Evolutionary conservation across 2,797 vertebrate genomes (phyloP).

Genomic region (Platalea minor): DNA sequence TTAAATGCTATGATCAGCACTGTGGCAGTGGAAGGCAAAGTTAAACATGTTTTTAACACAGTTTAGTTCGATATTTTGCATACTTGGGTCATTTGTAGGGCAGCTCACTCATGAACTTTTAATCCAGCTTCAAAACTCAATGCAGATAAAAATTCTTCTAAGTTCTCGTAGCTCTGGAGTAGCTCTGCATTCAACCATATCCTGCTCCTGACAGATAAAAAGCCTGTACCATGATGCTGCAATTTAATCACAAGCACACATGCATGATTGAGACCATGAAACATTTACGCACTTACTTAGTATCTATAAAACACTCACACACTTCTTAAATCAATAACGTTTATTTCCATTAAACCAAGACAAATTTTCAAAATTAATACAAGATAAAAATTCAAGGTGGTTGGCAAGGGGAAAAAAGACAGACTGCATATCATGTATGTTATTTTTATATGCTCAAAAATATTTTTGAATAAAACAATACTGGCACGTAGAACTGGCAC

Average conservation of each 20-base stretch:
- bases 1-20: background rate
- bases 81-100: background rate
- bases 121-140: conserved; percentile 3
- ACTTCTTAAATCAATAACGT: conserved; percentile 44
- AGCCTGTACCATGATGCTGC: background rate
- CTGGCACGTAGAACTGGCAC: conserved; percentile 29
- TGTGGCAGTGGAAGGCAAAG: background rate
- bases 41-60: background rate
- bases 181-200: background rate
- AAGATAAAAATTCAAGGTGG: conserved; percentile 37
- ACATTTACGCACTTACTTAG: background rate
- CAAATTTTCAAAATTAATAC: conserved; percentile 53
- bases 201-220: background rate
- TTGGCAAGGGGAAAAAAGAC: conserved; percentile 23
- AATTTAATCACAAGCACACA: conserved; percentile 37
- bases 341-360: conserved; percentile 71
- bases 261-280: background rate
- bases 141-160: background rate
- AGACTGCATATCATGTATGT: background rate
- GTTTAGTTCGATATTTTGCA: background rate
- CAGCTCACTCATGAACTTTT: background rate
- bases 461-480: conserved; percentile 33
- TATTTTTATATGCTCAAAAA: conserved; percentile 13
- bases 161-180: background rate
- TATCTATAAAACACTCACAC: background rate